phyloP scores from a whole-genome alignment of 2,113 vertebrate genomes.

The Peromyscus leucopus region DNA sequence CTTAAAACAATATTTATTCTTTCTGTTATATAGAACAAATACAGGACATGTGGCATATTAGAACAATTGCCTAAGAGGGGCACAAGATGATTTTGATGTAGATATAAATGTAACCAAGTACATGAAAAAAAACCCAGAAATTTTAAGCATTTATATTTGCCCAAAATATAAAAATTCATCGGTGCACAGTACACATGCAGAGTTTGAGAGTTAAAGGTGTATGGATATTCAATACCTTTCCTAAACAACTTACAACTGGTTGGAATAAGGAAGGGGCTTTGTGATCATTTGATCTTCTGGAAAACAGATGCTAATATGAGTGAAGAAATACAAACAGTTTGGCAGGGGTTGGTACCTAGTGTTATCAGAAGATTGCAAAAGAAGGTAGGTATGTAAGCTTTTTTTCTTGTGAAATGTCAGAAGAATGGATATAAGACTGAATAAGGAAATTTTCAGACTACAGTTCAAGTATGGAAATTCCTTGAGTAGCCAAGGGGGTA shows the following conservation, averaged over 20 bases:
- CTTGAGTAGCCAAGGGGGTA: rapidly evolving
- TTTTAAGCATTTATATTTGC: background rate
- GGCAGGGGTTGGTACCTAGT: rapidly evolving
- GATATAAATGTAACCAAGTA: background rate
- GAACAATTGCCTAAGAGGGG: background rate
- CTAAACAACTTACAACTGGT: background rate
- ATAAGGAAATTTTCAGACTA: background rate
- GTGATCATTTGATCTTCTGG: background rate
- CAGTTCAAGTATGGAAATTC: background rate
- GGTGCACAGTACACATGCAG: rapidly evolving
- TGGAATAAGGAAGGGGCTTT: background rate
- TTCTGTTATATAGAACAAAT: background rate
- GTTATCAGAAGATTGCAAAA: background rate
- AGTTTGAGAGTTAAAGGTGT: background rate
- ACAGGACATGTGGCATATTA: background rate
- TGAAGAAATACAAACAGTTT: background rate
- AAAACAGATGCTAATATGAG: background rate
- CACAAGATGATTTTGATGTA: background rate
- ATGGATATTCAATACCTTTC: background rate
- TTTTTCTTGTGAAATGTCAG: background rate
- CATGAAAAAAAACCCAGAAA: background rate
- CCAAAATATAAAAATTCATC: background rate
- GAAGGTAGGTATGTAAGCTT: background rate
- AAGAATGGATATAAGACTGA: background rate
- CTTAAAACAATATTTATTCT: background rate